A percentile compares a stretch with the other conserved stretches of the same genome.
These are phyloP conservation scores for Nipponacmea schrenckii DNA, from an alignment of 2,888 invertebrate species.

Conservation along the genomic window DNA sequence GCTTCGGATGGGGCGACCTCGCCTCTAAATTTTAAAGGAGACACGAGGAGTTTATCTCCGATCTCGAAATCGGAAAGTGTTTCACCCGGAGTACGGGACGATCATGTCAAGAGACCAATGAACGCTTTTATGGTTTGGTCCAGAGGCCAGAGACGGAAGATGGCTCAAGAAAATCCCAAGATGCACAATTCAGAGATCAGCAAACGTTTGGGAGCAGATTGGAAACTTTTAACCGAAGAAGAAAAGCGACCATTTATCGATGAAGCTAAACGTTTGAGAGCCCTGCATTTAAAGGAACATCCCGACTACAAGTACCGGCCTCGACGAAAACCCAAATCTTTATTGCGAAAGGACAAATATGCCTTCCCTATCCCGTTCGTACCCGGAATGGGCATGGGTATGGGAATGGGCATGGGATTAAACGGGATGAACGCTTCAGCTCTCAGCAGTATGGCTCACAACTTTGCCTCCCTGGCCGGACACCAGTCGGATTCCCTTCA, in stretches of 20 bases:
- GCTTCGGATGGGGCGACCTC: not conserved
- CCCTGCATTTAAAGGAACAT: constrained; percentile 99
- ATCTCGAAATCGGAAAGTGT: not conserved
- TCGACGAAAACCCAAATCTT: constrained; percentile 89
- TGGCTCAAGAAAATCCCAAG: constrained; percentile 98
- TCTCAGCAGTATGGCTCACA: constrained; percentile 25
- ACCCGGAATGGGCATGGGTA: constrained; percentile 45
- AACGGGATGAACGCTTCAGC: not conserved
- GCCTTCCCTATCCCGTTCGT: constrained; percentile 60
- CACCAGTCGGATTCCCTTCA: constrained; percentile 15
- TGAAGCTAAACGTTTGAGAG: constrained; percentile 94
- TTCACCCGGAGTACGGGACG: constrained; percentile 48
- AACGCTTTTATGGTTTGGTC: constrained; percentile 99
- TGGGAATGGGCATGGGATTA: constrained; percentile 17
- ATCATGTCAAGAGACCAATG: constrained; percentile 97
- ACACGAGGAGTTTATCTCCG: not conserved
- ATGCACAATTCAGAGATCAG: constrained; percentile 99
- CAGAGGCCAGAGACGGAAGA: constrained; percentile 93
- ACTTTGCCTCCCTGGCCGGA: constrained; percentile 29
- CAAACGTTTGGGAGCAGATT: constrained; percentile 96
- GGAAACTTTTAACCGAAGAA: constrained; percentile 93
- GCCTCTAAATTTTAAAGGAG: not conserved
- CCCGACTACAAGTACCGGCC: constrained; percentile 99
- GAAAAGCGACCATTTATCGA: constrained; percentile 99
- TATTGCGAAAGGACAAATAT: constrained; percentile 87